Percentiles rank a stretch among this genome's conserved stretches.
Evolutionary conservation across 64 coral and sea anemone species (phyloP).

Genomic region (Cladopsammia gracilis): DNA sequence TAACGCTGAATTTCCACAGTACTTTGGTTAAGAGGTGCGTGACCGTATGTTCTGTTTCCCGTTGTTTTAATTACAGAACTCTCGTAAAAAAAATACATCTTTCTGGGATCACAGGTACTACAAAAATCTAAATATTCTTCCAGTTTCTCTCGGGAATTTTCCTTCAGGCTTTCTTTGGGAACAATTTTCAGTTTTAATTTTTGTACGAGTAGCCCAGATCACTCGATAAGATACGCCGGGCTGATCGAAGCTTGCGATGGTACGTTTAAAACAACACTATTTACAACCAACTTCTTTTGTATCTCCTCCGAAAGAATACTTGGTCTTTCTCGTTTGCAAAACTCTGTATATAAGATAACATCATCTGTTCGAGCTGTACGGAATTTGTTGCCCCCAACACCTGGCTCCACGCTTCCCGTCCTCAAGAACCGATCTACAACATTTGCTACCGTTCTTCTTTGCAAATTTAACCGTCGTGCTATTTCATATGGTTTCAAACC

Average conservation of each 20-base stretch:
- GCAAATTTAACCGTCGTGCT: too few species aligned
- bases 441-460: too few species aligned
- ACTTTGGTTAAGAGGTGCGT: too few species aligned
- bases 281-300: conserved; percentile 54
- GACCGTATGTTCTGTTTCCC: too few species aligned
- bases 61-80: too few species aligned
- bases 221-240: conserved; percentile 24
- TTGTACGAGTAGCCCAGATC: conserved; percentile 54
- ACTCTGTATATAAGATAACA: conserved; percentile 68
- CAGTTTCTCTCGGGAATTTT: neutral
- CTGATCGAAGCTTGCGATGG: conserved; percentile 56
- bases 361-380: conserved; percentile 58
- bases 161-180: conserved; percentile 3
- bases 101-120: too few species aligned
- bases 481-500: too few species aligned
- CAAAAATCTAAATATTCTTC: conserved; percentile 18
- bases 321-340: conserved; percentile 57
- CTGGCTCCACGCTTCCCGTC: conserved; percentile 48
- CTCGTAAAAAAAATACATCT: too few species aligned
- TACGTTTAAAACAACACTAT: too few species aligned
- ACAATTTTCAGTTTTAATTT: conserved; percentile 18
- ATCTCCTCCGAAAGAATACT: conserved; percentile 61
- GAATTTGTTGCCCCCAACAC: conserved; percentile 61
- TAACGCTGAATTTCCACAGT: too few species aligned
- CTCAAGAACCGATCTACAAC: too few species aligned